Evolutionary conservation across 2,113 vertebrate genomes (phyloP).

Genomic region (Takifugu bimaculatus): DNA sequence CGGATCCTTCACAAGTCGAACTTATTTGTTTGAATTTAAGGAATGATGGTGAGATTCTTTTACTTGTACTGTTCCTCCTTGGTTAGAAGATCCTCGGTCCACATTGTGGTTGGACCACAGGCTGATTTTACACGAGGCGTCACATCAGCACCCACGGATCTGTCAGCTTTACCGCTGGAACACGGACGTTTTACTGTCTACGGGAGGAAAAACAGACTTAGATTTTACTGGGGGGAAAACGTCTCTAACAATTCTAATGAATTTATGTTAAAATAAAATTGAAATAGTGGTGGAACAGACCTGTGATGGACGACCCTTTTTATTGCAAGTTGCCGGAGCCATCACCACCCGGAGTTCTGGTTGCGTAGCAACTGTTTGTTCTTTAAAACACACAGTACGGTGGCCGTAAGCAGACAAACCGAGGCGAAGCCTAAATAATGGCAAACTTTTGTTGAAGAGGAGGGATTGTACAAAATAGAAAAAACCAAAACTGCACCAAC

Average conservation of each 20-base stretch:
- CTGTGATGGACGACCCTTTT: conserved; percentile 8
- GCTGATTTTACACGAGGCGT: conserved; percentile 38
- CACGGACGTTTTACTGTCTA: conserved; percentile 53
- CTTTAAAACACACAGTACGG: conserved; percentile 18
- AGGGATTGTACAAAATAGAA: too few relatives aligned
- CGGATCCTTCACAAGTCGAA: too few relatives aligned
- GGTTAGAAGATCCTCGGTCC: conserved; percentile 68
- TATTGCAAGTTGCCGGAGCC: conserved; percentile 50
- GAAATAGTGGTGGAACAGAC: conserved; percentile 23
- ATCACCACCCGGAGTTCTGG: conserved; percentile 37
- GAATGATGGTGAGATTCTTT: conserved; percentile 1
- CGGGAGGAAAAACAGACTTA: not conserved
- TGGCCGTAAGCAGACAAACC: conserved; percentile 5
- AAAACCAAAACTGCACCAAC: too few relatives aligned
- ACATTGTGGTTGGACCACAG: conserved; percentile 36
- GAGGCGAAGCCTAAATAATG: not conserved
- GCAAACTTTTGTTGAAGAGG: not conserved
- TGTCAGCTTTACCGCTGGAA: conserved; percentile 30
- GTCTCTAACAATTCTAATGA: not conserved
- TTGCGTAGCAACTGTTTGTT: conserved; percentile 61
- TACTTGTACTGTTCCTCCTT: conserved; percentile 88
- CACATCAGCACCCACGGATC: conserved; percentile 12
- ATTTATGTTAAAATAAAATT: not conserved
- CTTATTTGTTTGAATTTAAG: not conserved
- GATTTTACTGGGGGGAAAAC: too few relatives aligned